Evolutionary conservation across 1,140 invertebrate species (phyloP).

Genomic region (Pseudomyrmex gracilis): DNA sequence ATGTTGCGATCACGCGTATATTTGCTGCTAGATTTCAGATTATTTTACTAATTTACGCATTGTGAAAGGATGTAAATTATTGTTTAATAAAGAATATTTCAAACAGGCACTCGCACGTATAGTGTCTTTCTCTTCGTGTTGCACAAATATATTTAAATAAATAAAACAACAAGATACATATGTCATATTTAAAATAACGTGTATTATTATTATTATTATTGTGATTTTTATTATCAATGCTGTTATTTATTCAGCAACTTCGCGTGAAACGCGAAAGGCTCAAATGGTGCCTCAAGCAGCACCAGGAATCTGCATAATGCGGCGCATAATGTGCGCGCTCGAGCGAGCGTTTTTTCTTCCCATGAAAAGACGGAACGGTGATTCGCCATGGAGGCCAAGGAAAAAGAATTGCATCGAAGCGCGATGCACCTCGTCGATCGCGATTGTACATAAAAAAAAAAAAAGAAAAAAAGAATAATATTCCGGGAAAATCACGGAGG

Average conservation of each 20-base stretch:
- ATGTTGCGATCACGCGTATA: neutral
- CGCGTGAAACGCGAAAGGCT: neutral
- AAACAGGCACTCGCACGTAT: no score
- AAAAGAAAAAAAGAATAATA: no score
- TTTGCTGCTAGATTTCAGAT: no score
- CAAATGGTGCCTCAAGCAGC: slow-evolving; percentile 21
- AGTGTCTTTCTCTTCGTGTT: no score
- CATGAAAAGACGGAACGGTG: slow-evolving; percentile 63
- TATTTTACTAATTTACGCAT: no score
- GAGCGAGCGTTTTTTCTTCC: slow-evolving; percentile 51
- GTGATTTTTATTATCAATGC: neutral
- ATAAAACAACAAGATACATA: neutral
- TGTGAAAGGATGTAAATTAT: neutral
- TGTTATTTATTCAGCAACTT: slow-evolving; percentile 8
- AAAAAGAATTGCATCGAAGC: slow-evolving; percentile 48
- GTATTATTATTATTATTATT: neutral
- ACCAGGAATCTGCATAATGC: slow-evolving; percentile 49
- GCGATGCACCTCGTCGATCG: slow-evolving; percentile 22
- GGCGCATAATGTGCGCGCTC: slow-evolving; percentile 49
- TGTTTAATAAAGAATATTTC: no score
- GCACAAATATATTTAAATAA: neutral
- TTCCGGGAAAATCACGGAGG: slow-evolving; percentile 8
- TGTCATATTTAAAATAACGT: neutral
- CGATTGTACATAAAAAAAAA: slow-evolving; percentile 23
- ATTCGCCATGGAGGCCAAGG: slow-evolving; percentile 73